Conservation (phyloP, 2,797 vertebrate species). For the Malacoctenus gilli region DNA sequence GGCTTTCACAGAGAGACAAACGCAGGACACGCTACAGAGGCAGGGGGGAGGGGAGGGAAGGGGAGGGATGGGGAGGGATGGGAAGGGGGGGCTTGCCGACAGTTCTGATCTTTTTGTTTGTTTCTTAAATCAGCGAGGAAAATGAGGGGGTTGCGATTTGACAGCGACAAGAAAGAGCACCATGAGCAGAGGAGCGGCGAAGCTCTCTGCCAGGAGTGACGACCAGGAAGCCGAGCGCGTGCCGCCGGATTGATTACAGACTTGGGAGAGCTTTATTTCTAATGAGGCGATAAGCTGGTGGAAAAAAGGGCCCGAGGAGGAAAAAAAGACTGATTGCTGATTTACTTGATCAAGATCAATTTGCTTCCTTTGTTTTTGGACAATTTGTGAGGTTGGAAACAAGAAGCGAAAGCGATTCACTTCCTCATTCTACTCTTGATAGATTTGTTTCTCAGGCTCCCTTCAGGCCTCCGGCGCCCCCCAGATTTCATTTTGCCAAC, state of each 20-base stretch:
- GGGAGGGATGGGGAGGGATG: no score
- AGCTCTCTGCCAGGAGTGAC: slow-evolving; percentile 52
- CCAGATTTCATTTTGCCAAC: no score
- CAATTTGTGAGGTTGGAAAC: no score
- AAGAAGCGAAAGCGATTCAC: no score
- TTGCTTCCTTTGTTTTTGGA: no score
- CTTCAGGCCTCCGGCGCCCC: no score
- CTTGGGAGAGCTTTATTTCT: not conserved
- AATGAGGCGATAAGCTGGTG: not conserved
- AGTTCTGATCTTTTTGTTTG: slow-evolving; percentile 30
- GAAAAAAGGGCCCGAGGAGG: no score
- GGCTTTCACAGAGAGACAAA: slow-evolving; percentile 55
- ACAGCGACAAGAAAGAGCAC: slow-evolving; percentile 69
- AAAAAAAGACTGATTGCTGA: no score
- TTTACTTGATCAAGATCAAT: no score
- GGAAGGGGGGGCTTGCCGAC: slow-evolving; percentile 55
- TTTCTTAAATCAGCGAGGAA: slow-evolving; percentile 38
- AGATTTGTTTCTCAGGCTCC: no score
- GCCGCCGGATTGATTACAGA: slow-evolving; percentile 31
- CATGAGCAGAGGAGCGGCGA: slow-evolving; percentile 56
- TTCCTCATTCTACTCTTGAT: no score
- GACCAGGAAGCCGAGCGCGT: slow-evolving; percentile 44
- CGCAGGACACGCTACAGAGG: slow-evolving; percentile 62
- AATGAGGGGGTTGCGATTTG: slow-evolving; percentile 46
- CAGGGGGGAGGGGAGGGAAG: no score